These are phyloP conservation scores for Trypoxylus dichotomus DNA, from an alignment of 1,140 invertebrate species.

Conservation along the genomic window DNA sequence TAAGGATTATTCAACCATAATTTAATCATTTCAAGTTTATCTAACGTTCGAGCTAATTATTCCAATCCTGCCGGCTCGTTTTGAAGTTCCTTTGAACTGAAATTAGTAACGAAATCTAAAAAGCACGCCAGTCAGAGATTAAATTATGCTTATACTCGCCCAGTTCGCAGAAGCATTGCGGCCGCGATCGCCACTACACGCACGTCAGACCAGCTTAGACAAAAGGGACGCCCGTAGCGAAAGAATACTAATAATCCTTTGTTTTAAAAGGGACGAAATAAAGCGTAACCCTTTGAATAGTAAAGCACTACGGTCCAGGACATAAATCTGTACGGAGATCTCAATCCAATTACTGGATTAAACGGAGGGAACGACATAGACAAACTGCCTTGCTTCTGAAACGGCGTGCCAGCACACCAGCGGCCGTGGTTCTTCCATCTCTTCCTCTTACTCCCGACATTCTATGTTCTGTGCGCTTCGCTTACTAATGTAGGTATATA, in stretches of 20 bases:
- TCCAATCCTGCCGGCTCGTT: too few relatives aligned
- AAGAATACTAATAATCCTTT: background rate
- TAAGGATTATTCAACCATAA: too few relatives aligned
- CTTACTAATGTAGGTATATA: background rate
- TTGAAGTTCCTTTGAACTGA: too few relatives aligned
- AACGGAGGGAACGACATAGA: background rate
- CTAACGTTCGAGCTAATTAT: too few relatives aligned
- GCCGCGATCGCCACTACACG: background rate
- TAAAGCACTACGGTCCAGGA: background rate
- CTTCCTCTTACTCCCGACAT: background rate
- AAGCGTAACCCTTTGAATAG: background rate
- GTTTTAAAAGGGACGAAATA: background rate
- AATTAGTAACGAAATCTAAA: too few relatives aligned
- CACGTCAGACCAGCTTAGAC: background rate
- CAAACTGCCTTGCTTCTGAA: background rate
- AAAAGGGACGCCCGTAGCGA: background rate
- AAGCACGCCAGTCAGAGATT: too few relatives aligned
- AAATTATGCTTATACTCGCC: too few relatives aligned
- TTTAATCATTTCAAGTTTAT: too few relatives aligned
- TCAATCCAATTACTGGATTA: slow-evolving; percentile 6
- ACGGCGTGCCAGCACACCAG: too few relatives aligned
- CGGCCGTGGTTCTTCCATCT: too few relatives aligned
- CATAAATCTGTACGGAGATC: background rate
- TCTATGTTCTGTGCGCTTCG: background rate
- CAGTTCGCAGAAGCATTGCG: background rate